Evolutionary conservation across 1,140 invertebrate species (phyloP), one percentile per base, ranked within the genome.

Genomic region (Drosophila tsacasi): DNA sequence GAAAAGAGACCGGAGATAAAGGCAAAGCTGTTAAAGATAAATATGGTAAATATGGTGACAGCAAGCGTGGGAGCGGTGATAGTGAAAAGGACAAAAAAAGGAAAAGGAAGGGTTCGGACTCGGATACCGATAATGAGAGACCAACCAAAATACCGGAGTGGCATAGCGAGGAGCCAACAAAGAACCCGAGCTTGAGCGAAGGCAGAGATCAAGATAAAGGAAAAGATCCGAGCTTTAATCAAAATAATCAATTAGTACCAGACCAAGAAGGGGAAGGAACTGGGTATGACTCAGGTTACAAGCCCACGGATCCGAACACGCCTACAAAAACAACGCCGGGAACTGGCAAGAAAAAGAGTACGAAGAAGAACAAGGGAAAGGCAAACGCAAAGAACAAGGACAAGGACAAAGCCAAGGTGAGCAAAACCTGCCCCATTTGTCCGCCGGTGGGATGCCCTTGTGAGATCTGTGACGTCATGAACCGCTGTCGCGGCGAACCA

Each of bases 381-480:
- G 12, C 1, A 30, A 30, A 30, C 13, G 13, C 10, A 8, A 46
- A 9, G 7, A 12, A 13, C 5, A 39, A 25, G 13, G 15, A 19
- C 7, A 37, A 13, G 7, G 3, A n/a, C 10, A 21, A 21, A 10
- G 9, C 12, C 13, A 27, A 19, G 21, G n/a, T 0, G 2, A 1
- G 12, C 6, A 46, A 15, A 3, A 0, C 0, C 0, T 46, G 44
- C 21, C 19, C 2, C 19, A 0, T 1, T 21, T 46, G 44, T 46
- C 50, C 58, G 0, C 57, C 49, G 5, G 13, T 12, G 5, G 42
- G 21, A 6, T 85, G 82, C 23, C 8, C 40, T 0, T 85, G 82
- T n/a, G 23, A 40, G 15, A 52, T 85, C 13, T 85, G 82, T 17
- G 10, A n/a, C 1, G 47, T 81, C 3, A 23, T 72, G 35, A 57